Conservation (phyloP, 2,797 vertebrate genomes). For the Peromyscus attwateri region DNA sequence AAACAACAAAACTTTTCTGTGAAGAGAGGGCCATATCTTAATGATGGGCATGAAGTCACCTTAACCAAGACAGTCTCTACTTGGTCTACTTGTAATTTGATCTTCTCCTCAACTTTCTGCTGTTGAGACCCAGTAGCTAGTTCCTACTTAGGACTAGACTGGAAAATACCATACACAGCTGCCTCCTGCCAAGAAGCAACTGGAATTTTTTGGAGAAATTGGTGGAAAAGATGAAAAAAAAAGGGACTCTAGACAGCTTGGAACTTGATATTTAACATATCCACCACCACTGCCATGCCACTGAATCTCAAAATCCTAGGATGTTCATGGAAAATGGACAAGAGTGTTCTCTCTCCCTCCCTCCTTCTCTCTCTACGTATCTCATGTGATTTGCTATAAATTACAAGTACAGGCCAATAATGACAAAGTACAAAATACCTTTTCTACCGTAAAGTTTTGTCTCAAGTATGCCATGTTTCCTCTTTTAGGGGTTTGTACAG, state of each 20-base stretch:
- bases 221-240: not conserved
- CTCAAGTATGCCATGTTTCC: not conserved
- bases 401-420: not conserved
- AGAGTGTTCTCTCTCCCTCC: too few relatives aligned
- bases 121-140: not conserved
- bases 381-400: not conserved
- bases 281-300: fast-evolving
- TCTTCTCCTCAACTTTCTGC: not conserved
- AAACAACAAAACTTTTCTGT: not conserved
- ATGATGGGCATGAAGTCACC: not conserved
- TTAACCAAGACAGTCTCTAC: not conserved
- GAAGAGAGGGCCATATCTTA: not conserved
- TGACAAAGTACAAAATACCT: not conserved
- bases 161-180: not conserved
- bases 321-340: not conserved
- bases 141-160: not conserved
- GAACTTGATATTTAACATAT: not conserved
- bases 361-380: not conserved
- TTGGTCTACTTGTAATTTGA: not conserved
- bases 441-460: not conserved
- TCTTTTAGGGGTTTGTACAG: not conserved
- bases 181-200: not conserved
- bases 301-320: not conserved
- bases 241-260: not conserved
- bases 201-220: too few relatives aligned